Evolutionary conservation across 1,140 invertebrate species (phyloP).

Genomic region (Aphaenogaster rudis): DNA sequence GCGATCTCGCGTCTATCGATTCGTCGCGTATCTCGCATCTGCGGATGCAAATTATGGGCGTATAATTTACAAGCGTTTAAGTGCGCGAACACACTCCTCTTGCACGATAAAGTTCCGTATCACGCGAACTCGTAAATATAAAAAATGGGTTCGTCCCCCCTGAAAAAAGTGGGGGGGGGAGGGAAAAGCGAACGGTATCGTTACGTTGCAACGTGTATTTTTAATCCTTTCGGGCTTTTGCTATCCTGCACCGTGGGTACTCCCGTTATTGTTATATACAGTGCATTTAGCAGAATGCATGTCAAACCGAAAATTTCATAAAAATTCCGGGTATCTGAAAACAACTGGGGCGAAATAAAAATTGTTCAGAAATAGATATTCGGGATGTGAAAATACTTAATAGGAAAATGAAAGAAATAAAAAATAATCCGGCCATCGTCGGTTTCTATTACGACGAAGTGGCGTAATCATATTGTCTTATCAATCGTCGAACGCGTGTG

Average conservation of each 20-base stretch:
- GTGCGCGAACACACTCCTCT: conserved; percentile 16
- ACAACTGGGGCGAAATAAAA: neutral
- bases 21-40: conserved; percentile 34
- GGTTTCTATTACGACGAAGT: neutral
- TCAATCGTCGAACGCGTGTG: neutral
- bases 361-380: neutral
- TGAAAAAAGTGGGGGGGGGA: neutral
- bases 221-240: conserved; percentile 28
- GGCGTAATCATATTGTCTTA: conserved; percentile 28
- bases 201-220: conserved; percentile 23
- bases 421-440: neutral
- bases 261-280: conserved; percentile 10
- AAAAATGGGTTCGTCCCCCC: conserved; percentile 22
- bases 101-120: conserved; percentile 13
- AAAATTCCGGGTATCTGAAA: neutral
- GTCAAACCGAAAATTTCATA: conserved; percentile 8
- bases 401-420: too few relatives aligned
- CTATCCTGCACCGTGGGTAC: neutral
- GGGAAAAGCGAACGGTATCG: neutral
- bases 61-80: conserved; percentile 52
- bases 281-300: conserved; percentile 7
- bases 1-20: conserved; percentile 17
- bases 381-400: neutral
- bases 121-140: conserved; percentile 35
- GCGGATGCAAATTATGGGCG: conserved; percentile 35